Percentiles rank a stretch among this genome's conserved stretches.
These are phyloP conservation scores for Glossosoma conforme DNA, from an alignment of 1,140 invertebrate species.

Conservation along the genomic window DNA sequence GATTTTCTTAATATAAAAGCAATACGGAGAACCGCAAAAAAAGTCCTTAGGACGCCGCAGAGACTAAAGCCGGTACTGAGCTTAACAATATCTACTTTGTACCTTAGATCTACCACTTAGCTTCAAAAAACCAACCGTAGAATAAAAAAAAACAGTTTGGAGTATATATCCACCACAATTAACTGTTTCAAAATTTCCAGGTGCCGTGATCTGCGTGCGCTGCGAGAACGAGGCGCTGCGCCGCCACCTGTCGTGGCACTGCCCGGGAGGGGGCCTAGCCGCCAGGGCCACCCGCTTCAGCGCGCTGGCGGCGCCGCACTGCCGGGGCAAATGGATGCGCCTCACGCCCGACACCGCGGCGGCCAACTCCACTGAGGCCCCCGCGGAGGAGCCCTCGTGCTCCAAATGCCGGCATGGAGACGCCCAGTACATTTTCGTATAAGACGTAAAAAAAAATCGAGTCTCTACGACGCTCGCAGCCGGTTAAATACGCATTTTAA, in stretches of 20 bases:
- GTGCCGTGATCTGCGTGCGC: conserved; percentile 65
- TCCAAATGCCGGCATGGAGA: conserved; percentile 12
- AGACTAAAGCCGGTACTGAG: too few relatives aligned
- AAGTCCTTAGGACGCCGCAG: too few relatives aligned
- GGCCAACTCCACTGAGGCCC: conserved; percentile 40
- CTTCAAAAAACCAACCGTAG: too few relatives aligned
- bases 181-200: too few relatives aligned
- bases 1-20: too few relatives aligned
- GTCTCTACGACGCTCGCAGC: too few relatives aligned
- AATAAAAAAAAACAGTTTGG: too few relatives aligned
- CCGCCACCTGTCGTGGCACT: conserved; percentile 67
- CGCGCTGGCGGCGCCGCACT: conserved; percentile 69
- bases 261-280: conserved; percentile 69
- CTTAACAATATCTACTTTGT: too few relatives aligned
- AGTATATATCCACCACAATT: too few relatives aligned
- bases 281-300: conserved; percentile 70
- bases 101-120: too few relatives aligned
- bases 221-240: conserved; percentile 73
- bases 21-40: too few relatives aligned
- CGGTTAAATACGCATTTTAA: too few relatives aligned
- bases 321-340: conserved; percentile 80
- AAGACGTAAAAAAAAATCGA: neutral
- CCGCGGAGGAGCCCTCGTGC: conserved; percentile 18
- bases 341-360: conserved; percentile 54
- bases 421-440: conserved; percentile 18